Conservation (phyloP, 1,140 invertebrate species). For the Macrotrachela quadricornifera region DNA sequence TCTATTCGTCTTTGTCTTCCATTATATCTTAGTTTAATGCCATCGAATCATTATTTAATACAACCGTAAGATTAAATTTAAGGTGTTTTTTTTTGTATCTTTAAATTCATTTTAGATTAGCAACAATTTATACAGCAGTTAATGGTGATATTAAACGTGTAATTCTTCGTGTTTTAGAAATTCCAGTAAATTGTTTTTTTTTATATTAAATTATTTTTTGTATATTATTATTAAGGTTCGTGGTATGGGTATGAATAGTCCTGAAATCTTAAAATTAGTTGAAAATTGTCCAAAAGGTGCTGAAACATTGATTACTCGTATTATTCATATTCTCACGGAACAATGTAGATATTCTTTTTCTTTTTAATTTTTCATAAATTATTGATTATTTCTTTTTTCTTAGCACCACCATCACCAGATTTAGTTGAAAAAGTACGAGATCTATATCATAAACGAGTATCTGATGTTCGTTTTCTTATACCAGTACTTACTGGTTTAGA, state of each 20-base stretch:
- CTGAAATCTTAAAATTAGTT: conserved; percentile 54
- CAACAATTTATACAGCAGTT: conserved; percentile 42
- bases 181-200: conserved; percentile 33
- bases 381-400: conserved; percentile 11
- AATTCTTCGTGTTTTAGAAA: conserved; percentile 57
- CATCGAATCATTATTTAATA: conserved; percentile 49
- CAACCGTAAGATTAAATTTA: conserved; percentile 37
- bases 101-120: conserved; percentile 14
- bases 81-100: conserved; percentile 7
- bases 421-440: conserved; percentile 66
- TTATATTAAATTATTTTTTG: neutral
- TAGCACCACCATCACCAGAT: conserved; percentile 54
- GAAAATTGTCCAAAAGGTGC: conserved; percentile 81
- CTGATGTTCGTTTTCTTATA: conserved; percentile 86
- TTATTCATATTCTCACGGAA: conserved; percentile 77
- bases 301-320: conserved; percentile 70
- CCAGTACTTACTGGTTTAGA: conserved; percentile 76
- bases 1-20: conserved; percentile 61
- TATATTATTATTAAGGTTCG: conserved; percentile 34
- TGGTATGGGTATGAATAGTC: conserved; percentile 58
- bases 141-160: conserved; percentile 68
- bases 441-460: conserved; percentile 70
- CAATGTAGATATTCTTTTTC: conserved; percentile 37
- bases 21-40: conserved; percentile 60
- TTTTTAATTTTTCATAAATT: conserved; percentile 1